Percentiles rank a stretch among this genome's conserved stretches.
Conservation (phyloP, 2,888 invertebrate species). For the Hydriomena furcata region DNA sequence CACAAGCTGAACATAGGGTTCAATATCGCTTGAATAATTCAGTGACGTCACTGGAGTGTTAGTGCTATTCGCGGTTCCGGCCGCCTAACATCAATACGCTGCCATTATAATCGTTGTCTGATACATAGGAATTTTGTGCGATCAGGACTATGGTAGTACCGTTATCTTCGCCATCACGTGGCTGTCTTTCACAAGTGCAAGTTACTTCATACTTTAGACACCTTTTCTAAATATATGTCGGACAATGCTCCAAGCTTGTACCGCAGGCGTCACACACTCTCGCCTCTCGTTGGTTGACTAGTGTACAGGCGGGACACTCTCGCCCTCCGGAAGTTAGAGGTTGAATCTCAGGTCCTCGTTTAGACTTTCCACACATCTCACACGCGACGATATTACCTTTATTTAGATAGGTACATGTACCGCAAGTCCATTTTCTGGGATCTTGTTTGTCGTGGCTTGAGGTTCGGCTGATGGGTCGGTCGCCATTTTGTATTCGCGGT, state of each 20-base stretch:
- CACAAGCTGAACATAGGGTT: background rate
- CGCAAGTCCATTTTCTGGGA: slow-evolving; percentile 85
- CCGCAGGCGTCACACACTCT: slow-evolving; percentile 87
- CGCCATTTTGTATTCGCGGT: slow-evolving; percentile 47
- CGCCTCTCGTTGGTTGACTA: slow-evolving; percentile 88
- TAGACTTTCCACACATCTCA: slow-evolving; percentile 90
- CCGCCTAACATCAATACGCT: too few species aligned
- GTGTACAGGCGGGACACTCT: slow-evolving; percentile 89
- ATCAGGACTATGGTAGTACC: too few species aligned
- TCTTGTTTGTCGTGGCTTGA: slow-evolving; percentile 30
- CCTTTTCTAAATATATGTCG: slow-evolving; percentile 88
- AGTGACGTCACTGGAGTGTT: too few species aligned
- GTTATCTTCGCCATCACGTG: too few species aligned
- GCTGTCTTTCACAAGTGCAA: too few species aligned
- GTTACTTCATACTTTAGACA: too few species aligned
- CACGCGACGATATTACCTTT: slow-evolving; percentile 81
- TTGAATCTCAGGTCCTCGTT: slow-evolving; percentile 82
- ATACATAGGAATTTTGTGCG: too few species aligned
- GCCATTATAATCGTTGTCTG: too few species aligned
- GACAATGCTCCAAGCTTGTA: slow-evolving; percentile 87
- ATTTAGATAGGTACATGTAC: slow-evolving; percentile 88
- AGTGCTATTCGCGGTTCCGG: too few species aligned
- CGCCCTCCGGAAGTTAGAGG: slow-evolving; percentile 89
- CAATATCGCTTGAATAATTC: too few species aligned
- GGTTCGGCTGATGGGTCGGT: slow-evolving; percentile 43